phyloP scores from a whole-genome alignment of 1,140 invertebrate genomes.

The Brachionus manjavacas region DNA sequence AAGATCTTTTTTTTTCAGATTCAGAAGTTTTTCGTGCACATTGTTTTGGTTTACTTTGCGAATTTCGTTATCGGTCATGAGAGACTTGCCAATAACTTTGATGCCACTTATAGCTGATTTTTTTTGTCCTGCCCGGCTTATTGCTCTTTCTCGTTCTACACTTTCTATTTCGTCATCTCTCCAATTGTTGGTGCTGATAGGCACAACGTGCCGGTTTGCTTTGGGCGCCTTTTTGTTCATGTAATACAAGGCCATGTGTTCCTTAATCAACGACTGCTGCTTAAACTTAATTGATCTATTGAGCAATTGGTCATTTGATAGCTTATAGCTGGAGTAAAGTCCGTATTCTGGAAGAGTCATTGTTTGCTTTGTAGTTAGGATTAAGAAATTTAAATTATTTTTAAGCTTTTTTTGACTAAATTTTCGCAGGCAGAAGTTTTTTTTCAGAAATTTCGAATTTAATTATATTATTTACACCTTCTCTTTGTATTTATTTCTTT shows the following conservation, averaged over 20 bases:
- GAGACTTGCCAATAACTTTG: not conserved
- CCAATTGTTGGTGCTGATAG: not conserved
- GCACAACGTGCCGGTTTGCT: not conserved
- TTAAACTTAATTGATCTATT: not conserved
- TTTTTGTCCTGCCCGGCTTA: not conserved
- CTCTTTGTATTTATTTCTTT: not conserved
- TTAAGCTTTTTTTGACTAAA: not conserved
- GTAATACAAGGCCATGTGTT: not conserved
- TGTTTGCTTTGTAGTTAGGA: not conserved
- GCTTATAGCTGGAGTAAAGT: not conserved
- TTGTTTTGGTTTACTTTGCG: constrained; percentile 11
- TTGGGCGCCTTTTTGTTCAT: not conserved
- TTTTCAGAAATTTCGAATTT: not conserved
- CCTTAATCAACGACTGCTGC: not conserved
- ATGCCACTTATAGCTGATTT: not conserved
- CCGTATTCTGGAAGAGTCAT: not conserved
- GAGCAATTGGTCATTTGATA: not conserved
- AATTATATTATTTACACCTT: not conserved
- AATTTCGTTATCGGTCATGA: not conserved
- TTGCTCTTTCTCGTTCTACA: not conserved
- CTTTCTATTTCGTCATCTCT: not conserved
- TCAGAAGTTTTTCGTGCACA: not conserved
- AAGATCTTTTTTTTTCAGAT: not conserved
- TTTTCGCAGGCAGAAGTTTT: not conserved
- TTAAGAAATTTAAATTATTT: not conserved